Conservation (phyloP, 1,140 invertebrate genomes). For the Arion vulgaris region DNA sequence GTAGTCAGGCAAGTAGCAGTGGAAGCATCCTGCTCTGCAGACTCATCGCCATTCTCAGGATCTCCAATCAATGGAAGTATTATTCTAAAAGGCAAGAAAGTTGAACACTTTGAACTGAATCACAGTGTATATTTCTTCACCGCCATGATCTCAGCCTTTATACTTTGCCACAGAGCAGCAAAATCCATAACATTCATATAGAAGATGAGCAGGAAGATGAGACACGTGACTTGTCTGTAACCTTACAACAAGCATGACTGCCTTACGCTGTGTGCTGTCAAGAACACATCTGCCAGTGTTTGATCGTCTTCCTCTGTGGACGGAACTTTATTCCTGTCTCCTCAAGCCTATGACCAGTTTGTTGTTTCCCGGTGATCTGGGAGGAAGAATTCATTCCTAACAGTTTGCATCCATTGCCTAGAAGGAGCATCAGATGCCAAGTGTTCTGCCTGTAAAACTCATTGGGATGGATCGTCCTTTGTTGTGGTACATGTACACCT, state of each 20-base stretch:
- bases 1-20: constrained; percentile 73
- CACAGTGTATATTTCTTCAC: constrained; percentile 74
- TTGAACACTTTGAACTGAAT: constrained; percentile 58
- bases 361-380: constrained; percentile 82
- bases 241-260: constrained; percentile 61
- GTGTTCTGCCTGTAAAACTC: constrained; percentile 86
- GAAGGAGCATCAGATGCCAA: constrained; percentile 85
- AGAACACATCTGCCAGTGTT: constrained; percentile 90
- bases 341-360: constrained; percentile 72
- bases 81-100: constrained; percentile 74
- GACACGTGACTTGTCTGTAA: constrained; percentile 80
- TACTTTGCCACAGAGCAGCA: constrained; percentile 90
- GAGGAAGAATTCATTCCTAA: constrained; percentile 87
- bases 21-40: constrained; percentile 72
- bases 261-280: constrained; percentile 81
- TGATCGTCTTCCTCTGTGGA: constrained; percentile 95
- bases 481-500: constrained; percentile 97
- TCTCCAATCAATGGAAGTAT: constrained; percentile 50
- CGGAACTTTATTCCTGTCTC: constrained; percentile 97
- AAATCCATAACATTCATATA: constrained; percentile 88
- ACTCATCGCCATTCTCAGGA: constrained; percentile 60
- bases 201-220: constrained; percentile 98
- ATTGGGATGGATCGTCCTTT: constrained; percentile 93
- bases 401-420: constrained; percentile 93
- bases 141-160: constrained; percentile 96